Conservation (phyloP, 2,113 vertebrate genomes). For the Passer domesticus region DNA sequence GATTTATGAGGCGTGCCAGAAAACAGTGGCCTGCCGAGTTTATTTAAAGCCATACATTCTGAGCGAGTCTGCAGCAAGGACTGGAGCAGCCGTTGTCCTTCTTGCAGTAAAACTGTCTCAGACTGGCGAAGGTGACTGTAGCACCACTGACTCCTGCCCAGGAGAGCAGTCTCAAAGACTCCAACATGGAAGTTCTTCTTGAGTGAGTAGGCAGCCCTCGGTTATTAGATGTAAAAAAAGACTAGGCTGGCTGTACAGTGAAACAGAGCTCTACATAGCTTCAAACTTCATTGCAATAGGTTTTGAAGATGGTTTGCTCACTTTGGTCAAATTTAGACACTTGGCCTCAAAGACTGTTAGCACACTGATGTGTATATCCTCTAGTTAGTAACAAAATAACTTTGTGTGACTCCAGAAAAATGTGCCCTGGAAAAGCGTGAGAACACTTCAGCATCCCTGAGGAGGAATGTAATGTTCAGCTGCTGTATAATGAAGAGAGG, state of each 20-base stretch:
- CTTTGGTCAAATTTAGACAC: not conserved
- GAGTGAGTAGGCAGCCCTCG: not conserved
- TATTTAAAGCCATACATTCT: slow-evolving; percentile 47
- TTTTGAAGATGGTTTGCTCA: not conserved
- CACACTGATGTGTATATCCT: not conserved
- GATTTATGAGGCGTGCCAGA: slow-evolving; percentile 65
- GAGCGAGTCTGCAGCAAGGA: slow-evolving; percentile 26
- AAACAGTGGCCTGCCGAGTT: slow-evolving; percentile 8
- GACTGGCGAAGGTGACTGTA: not conserved
- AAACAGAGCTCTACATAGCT: not conserved
- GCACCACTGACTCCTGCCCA: not conserved
- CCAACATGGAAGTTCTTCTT: not conserved
- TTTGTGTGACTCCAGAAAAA: not conserved
- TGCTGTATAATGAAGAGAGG: slow-evolving; percentile 17
- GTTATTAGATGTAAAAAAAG: not conserved
- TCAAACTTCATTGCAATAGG: not conserved
- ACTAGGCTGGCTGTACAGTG: not conserved
- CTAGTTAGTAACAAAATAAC: slow-evolving; percentile 1
- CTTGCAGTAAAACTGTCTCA: slow-evolving; percentile 19
- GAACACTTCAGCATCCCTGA: not conserved
- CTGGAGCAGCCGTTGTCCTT: not conserved
- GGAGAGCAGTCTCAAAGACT: not conserved
- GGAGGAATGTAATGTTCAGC: not conserved
- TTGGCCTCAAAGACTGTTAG: not conserved
- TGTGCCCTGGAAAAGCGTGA: not conserved